Evolutionary conservation across 2,888 invertebrate species (phyloP), one percentile per base, ranked within the genome.

Genomic region (Nomada goodeniana): DNA sequence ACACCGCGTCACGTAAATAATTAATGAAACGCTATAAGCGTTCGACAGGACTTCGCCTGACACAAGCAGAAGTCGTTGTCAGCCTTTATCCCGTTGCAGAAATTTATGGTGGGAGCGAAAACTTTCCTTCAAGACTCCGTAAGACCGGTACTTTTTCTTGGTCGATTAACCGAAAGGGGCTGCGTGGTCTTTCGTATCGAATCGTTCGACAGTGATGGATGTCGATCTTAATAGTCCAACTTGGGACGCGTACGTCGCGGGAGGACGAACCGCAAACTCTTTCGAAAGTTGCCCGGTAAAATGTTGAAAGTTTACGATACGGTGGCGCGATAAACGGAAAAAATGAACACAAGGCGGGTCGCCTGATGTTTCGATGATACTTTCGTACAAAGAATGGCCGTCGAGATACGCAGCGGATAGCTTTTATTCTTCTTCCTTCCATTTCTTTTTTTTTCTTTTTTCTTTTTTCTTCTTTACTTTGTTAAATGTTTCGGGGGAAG

Each of bases 191-290:
- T 60, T 29, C 60, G 80, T 65, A 82, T 80, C 83, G 80, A 72
- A 76, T 73, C 61, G 73, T 84, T 71, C 84, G 76, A 91, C 91
- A 90, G 86, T 91, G 91, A 92, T 91, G 84, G 90, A 91, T 91
- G 89, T 85, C 86, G 86, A 89, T 90, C 90, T 89, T 90, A 91
- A 91, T 90, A 91, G 90, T 91, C 88, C 61, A 23, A 75, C 74
- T 52, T 15, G 60, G 73, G 78, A 80, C 72, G 68, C 63, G 72
- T 47, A 72, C 70, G 53, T 53, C 76, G 29, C 44, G 57, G 50
- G 18, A 42, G 57, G 26, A 20, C 55, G 60, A 71, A 36, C 61
- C 67, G 23, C 67, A 57, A 77, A 71, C 72, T 71, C 59, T 36
- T 11, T 72, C 15, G 47, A 64, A 72, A 80, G 57, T 80, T 80